Evolutionary conservation across 2,797 vertebrate species (phyloP).

Genomic region (Mergus octosetaceus): DNA sequence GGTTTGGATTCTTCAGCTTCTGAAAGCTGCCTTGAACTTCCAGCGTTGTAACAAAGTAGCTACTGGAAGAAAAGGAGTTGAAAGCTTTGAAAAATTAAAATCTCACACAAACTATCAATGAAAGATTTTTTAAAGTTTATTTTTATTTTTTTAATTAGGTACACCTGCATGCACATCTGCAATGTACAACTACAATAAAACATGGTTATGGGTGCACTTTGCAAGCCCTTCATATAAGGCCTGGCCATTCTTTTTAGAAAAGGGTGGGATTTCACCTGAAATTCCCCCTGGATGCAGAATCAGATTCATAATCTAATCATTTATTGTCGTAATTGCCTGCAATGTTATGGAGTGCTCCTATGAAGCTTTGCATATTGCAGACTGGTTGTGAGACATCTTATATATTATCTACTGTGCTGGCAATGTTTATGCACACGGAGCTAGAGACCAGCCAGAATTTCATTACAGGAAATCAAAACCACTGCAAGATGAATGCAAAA

Average conservation of each 20-base stretch:
- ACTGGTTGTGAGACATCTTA: constrained; percentile 21
- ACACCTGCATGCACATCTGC: neutral
- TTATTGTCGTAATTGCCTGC: constrained; percentile 31
- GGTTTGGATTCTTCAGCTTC: neutral
- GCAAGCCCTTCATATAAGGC: neutral
- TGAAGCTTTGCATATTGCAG: constrained; percentile 25
- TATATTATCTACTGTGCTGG: neutral
- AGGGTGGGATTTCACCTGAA: neutral
- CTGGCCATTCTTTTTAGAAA: neutral
- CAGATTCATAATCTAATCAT: neutral
- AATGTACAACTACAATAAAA: neutral
- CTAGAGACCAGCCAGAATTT: constrained; percentile 41
- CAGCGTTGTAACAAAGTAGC: accelerated
- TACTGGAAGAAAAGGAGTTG: neutral
- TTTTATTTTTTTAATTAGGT: neutral
- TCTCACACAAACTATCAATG: neutral
- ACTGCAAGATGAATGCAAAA: constrained; percentile 18
- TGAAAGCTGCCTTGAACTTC: neutral
- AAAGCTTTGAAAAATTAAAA: neutral
- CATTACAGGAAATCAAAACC: constrained; percentile 44
- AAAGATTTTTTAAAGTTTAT: neutral
- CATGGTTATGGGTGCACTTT: neutral
- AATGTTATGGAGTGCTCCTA: neutral
- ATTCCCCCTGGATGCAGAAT: neutral
- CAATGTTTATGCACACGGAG: neutral